A percentile compares a stretch with the other conserved stretches of the same genome.
Evolutionary conservation across 2,888 invertebrate species (phyloP).

Genomic region (Drosophila stalkeri): DNA sequence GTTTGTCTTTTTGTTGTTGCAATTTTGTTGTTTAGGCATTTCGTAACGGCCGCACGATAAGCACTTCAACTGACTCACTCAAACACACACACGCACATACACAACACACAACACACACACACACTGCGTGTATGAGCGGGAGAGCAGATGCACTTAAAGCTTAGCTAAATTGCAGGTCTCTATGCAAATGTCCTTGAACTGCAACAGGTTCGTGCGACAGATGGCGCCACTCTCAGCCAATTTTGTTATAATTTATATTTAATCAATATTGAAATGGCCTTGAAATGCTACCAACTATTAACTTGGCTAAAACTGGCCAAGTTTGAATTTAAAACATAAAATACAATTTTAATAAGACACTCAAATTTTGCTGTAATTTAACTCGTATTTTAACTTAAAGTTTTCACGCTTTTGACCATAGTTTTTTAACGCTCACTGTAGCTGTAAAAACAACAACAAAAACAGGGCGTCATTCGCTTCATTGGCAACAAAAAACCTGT

Average conservation of each 20-base stretch:
- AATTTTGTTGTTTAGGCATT: slow-evolving; percentile 32
- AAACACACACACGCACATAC: slow-evolving; percentile 7
- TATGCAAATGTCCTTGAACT: slow-evolving; percentile 47
- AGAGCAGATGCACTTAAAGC: neutral
- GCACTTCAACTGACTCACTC: slow-evolving; percentile 45
- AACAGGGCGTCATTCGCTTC: slow-evolving; percentile 40
- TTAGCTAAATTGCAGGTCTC: slow-evolving; percentile 31
- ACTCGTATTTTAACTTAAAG: neutral
- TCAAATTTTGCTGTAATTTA: neutral
- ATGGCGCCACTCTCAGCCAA: slow-evolving; percentile 16
- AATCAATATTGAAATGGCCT: slow-evolving; percentile 41
- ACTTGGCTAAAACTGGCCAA: neutral
- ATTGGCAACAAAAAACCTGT: slow-evolving; percentile 51
- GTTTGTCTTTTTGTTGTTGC: slow-evolving; percentile 31
- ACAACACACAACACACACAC: neutral
- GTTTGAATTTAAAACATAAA: neutral
- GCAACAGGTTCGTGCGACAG: slow-evolving; percentile 51
- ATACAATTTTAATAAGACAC: neutral
- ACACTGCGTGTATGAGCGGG: neutral
- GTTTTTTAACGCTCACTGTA: slow-evolving; percentile 43
- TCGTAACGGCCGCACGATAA: slow-evolving; percentile 48
- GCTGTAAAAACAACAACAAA: slow-evolving; percentile 17
- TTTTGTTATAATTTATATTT: neutral
- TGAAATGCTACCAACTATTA: slow-evolving; percentile 2
- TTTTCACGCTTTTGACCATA: slow-evolving; percentile 1